Percentiles rank a stretch among this genome's conserved stretches.
These are phyloP conservation scores for Pogonognathellus flavescens DNA, from an alignment of 1,140 invertebrate genomes.

Conservation along the genomic window DNA sequence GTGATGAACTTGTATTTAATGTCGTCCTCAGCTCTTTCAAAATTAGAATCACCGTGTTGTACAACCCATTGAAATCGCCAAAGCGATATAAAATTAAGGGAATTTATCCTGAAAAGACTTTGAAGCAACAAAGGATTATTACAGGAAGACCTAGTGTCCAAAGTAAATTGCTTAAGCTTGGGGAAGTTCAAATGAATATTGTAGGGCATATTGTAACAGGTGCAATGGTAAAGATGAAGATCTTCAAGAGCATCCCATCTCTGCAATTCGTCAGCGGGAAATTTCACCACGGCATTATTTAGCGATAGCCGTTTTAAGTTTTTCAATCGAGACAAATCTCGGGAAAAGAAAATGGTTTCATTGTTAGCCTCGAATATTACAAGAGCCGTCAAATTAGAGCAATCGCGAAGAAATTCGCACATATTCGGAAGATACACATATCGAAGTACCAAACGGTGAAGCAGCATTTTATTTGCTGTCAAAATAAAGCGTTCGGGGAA, in stretches of 20 bases:
- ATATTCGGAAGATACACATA: neutral
- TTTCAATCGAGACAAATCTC: neutral
- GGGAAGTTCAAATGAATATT: neutral
- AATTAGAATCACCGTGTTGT: neutral
- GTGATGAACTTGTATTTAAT: neutral
- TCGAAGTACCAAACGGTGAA: neutral
- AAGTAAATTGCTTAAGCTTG: neutral
- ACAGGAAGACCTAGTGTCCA: neutral
- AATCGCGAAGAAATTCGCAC: neutral
- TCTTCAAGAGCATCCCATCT: neutral
- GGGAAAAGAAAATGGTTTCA: neutral
- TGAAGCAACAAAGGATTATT: neutral
- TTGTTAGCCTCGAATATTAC: neutral
- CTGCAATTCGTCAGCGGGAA: neutral
- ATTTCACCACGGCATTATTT: neutral
- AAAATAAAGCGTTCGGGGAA: neutral
- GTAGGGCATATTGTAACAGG: neutral
- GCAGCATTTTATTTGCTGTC: neutral
- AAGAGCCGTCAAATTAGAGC: neutral
- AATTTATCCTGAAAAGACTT: neutral
- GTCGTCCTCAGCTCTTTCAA: neutral
- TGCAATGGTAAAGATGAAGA: neutral
- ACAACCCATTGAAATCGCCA: neutral
- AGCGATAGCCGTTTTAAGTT: neutral
- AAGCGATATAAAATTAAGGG: neutral